phyloP scores from a whole-genome alignment of 2,888 invertebrate species.

The Agrotis segetum region DNA sequence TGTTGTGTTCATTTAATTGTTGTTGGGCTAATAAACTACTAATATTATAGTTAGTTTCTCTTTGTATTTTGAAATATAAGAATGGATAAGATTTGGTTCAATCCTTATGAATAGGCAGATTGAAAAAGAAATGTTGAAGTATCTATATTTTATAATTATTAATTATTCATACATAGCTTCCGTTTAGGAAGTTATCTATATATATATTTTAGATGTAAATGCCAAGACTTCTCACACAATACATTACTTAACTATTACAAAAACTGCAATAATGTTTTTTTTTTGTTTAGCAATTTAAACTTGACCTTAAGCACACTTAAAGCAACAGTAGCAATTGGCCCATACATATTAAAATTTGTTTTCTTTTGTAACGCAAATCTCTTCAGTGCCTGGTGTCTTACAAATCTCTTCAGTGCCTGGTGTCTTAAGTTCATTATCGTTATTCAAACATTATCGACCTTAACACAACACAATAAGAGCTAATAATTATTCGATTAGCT shows the following conservation, averaged over 20 bases:
- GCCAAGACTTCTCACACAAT: neutral
- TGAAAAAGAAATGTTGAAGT: too few relatives aligned
- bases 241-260: neutral
- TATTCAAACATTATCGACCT: constrained; percentile 41
- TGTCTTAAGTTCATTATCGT: constrained; percentile 19
- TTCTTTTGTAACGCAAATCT: constrained; percentile 35
- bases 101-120: too few relatives aligned
- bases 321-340: constrained; percentile 45
- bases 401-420: too few relatives aligned
- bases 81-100: too few relatives aligned
- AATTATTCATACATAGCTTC: neutral
- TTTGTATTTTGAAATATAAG: neutral
- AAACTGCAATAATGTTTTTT: constrained; percentile 13
- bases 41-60: neutral
- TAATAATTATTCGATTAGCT: constrained; percentile 35
- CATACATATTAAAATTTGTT: constrained; percentile 41
- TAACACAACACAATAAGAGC: constrained; percentile 41
- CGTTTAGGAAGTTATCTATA: neutral
- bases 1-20: constrained; percentile 33
- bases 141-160: too few relatives aligned
- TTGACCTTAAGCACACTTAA: constrained; percentile 38
- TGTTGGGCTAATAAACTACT: constrained; percentile 12
- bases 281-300: constrained; percentile 2
- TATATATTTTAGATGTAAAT: neutral
- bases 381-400: constrained; percentile 38